phyloP scores from a whole-genome alignment of 2,888 invertebrate species.

The Pogonocherus hispidulus region DNA sequence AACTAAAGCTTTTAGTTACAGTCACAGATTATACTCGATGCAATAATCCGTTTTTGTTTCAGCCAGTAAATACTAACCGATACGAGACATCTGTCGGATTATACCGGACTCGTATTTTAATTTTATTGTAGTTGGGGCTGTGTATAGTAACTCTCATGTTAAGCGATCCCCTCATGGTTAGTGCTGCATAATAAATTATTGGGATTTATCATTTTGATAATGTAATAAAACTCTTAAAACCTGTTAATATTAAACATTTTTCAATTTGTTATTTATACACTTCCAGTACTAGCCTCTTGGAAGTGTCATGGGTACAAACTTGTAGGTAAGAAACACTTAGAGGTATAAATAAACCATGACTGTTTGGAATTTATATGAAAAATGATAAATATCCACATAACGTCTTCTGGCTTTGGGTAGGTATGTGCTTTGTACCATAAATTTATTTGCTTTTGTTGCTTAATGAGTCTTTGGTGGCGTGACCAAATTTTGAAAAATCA shows the following conservation, averaged over 20 bases:
- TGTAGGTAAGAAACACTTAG: constrained; percentile 4
- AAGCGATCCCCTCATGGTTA: constrained; percentile 7
- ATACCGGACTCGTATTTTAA: constrained; percentile 15
- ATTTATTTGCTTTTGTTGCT: constrained; percentile 1
- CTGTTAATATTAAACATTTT: constrained; percentile 29
- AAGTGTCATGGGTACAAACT: too few relatives aligned
- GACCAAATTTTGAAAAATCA: constrained; percentile 15
- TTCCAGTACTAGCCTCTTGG: not conserved
- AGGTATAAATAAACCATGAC: constrained; percentile 19
- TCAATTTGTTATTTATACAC: constrained; percentile 27
- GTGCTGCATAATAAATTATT: constrained; percentile 26
- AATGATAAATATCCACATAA: constrained; percentile 19
- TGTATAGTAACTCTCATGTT: constrained; percentile 3
- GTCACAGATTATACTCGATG: constrained; percentile 4
- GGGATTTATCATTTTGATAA: constrained; percentile 29
- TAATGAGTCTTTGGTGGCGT: constrained; percentile 2
- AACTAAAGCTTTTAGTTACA: constrained; percentile 25
- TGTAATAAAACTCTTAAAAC: constrained; percentile 22
- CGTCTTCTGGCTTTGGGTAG: constrained; percentile 7
- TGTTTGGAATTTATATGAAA: constrained; percentile 20
- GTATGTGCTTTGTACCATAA: not conserved
- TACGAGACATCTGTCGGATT: constrained; percentile 34
- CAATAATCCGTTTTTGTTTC: constrained; percentile 30
- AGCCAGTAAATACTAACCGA: constrained; percentile 22
- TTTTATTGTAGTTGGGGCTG: constrained; percentile 8